phyloP scores from a whole-genome alignment of 2,888 invertebrate genomes.

The Zygogramma bicolorata region DNA sequence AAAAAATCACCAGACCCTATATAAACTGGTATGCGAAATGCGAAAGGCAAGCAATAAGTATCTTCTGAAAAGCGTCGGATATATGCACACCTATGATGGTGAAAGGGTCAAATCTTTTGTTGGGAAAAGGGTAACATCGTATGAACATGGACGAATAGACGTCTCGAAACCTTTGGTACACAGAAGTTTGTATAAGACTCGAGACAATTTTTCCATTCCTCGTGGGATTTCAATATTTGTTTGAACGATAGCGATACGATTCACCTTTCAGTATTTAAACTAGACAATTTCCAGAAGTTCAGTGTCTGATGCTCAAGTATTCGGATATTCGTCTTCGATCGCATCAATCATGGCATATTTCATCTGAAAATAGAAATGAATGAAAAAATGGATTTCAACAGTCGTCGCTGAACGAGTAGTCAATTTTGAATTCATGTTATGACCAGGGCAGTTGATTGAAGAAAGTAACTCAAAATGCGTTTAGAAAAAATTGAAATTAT shows the following conservation, averaged over 20 bases:
- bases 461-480: no score
- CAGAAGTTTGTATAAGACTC: slow-evolving; percentile 30
- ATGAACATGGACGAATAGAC: slow-evolving; percentile 37
- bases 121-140: slow-evolving; percentile 28
- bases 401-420: no score
- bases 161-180: slow-evolving; percentile 35
- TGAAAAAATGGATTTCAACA: no score
- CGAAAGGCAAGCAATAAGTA: slow-evolving; percentile 45
- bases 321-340: background rate
- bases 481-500: no score
- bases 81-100: slow-evolving; percentile 28
- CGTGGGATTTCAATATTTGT: slow-evolving; percentile 27
- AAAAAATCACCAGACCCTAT: slow-evolving; percentile 45
- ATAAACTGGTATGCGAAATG: slow-evolving; percentile 42
- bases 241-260: slow-evolving; percentile 19
- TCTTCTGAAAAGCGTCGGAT: slow-evolving; percentile 13
- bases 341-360: background rate
- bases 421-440: no score
- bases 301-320: background rate
- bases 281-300: background rate
- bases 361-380: no score
- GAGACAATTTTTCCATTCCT: slow-evolving; percentile 32
- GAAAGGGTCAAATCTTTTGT: slow-evolving; percentile 43
- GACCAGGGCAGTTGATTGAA: no score
- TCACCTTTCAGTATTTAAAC: background rate